Evolutionary conservation across 1,140 invertebrate species (phyloP), one percentile per base, ranked within the genome.

Genomic region (Hypsibius dujardini): DNA sequence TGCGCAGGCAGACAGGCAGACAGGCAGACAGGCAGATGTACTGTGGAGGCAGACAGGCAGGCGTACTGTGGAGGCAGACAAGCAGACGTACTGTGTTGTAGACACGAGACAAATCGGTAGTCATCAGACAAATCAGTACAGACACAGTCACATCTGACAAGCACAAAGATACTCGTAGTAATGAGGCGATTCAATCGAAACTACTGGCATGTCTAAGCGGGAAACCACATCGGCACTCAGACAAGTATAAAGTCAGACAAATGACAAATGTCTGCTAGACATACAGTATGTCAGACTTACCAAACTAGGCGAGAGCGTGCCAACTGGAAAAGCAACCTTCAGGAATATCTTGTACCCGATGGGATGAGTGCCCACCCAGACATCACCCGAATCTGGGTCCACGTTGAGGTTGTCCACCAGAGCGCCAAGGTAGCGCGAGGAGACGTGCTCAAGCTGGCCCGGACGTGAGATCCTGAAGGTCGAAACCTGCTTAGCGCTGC

Each of bases 291-390:
- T 12, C 28, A 28, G 28, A 28, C 28, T 28, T 56, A 56, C 50
- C 50, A 56, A 56, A n/a, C 50, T 56, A 56, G 50, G 50, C 50
- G 50, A 7, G 50, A 56, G 7, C 50, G 50, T 12, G 7, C 50
- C 50, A n/a, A 56, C 50, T 56, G 50, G 50, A 56, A 56, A 56
- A 56, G 50, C 50, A 7, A 56, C 50, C 50, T 56, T 56, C 50
- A 56, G 50, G n/a, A 12, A 56, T 12, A 56, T 56, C 50, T 56
- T 56, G 50, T 56, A 56, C 7, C 50, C 50, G 50, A 56, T 42
- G 12, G 62, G 62, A 67, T 67, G 62, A 67, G 12, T 7, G 12
- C 62, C 62, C 3, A 42, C 45, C 62, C 62, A 67, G 12, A 67
- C 7, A 67, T 67, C 62, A 67, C 62, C 62, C 42, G 62, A 15